Base-by-base conservation (phyloP, 2,113 vertebrate species). In the Acanthisitta chloris region DNA sequence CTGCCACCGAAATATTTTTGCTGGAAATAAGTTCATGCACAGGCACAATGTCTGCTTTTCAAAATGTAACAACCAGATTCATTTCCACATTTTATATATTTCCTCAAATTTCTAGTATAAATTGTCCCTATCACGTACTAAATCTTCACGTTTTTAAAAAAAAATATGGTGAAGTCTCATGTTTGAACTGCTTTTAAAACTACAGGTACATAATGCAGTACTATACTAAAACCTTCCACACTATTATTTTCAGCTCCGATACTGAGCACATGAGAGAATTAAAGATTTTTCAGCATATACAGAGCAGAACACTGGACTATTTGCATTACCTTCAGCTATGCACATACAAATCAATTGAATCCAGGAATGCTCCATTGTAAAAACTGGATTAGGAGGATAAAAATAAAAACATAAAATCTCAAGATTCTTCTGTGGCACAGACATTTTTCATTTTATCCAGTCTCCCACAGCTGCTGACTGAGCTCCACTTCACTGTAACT, bases 111-210 rank as follows among this genome's bases (percentile, higher is more conserved):
- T 76, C 62, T 54, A 58, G 20, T 21, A 45, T 48, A 87, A 89
- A 45, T 91, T 57, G 12, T 57, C 45, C 14, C 7, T 36, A 57
- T 67, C 5, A 4, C 26, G 5, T 26, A 55, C 6, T 18, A 58
- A 57, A 33, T 18, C 57, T 52, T 46, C 4, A 45, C 3, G 4
- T 38, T 61, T 46, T 93, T 58, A 33, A 43, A 57, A 58, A 86
- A 57, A 70, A 52, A 86, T 86, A 52, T 25, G 7, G 3, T 57
- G 4, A 88, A 33, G 38, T 23, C 18, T 38, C 6, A 0, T 18
- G 34, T 92, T 86, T 82, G 66, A 73, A 90, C 45, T 51, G 48
- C 85, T 96, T 94, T 91, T 82, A 89, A 88, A 79, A 90, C 29
- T 66, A 79, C 40, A 89, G 61, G 86, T 81, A 92, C 33, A 77